Evolutionary conservation across 2,888 invertebrate species (phyloP).

Genomic region (Cheilosia scutellata): DNA sequence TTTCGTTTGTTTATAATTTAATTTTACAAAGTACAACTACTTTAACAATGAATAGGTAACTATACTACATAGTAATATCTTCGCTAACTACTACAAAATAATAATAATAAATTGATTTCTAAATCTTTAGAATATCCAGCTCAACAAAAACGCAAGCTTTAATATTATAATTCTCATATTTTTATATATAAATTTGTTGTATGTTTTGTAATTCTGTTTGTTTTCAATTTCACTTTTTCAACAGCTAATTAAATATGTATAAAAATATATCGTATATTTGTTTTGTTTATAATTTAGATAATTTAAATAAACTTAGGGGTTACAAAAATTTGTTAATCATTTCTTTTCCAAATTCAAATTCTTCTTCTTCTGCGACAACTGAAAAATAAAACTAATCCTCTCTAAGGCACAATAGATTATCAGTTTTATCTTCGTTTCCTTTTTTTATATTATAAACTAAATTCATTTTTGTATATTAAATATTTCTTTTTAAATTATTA

Average conservation of each 20-base stretch:
- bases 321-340: slow-evolving; percentile 56
- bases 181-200: slow-evolving; percentile 25
- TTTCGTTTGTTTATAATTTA: slow-evolving; percentile 45
- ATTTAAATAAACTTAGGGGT: slow-evolving; percentile 81
- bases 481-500: slow-evolving; percentile 19
- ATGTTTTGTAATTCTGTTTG: slow-evolving; percentile 31
- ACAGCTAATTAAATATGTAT: slow-evolving; percentile 76
- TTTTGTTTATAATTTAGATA: slow-evolving; percentile 70
- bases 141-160: slow-evolving; percentile 84
- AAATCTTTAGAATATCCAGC: slow-evolving; percentile 78
- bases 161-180: slow-evolving; percentile 65
- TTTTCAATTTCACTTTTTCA: slow-evolving; percentile 45
- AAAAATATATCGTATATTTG: slow-evolving; percentile 77
- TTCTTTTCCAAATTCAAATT: slow-evolving; percentile 48
- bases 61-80: slow-evolving; percentile 75
- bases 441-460: slow-evolving; percentile 53
- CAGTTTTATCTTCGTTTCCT: slow-evolving; percentile 52
- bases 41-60: slow-evolving; percentile 72
- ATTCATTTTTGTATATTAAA: slow-evolving; percentile 16
- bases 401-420: slow-evolving; percentile 73
- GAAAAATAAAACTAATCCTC: slow-evolving; percentile 57
- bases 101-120: slow-evolving; percentile 54
- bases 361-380: slow-evolving; percentile 9
- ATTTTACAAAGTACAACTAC: slow-evolving; percentile 68
- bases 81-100: slow-evolving; percentile 66